phyloP scores from a whole-genome alignment of 2,888 invertebrate species.

The Drosophila emarginata region DNA sequence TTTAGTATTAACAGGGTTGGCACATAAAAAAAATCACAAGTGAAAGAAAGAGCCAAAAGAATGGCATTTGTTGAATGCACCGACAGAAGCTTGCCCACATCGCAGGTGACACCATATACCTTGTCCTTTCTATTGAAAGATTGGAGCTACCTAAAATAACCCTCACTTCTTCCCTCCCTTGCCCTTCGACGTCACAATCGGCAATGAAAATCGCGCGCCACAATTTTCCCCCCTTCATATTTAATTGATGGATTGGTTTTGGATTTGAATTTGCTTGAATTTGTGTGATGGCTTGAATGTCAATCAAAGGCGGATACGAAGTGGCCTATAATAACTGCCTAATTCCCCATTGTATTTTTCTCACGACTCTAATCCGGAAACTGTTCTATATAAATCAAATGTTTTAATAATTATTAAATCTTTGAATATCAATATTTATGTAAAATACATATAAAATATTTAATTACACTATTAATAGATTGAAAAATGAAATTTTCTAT shows the following conservation, averaged over 20 bases:
- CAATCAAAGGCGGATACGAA: slow-evolving; percentile 27
- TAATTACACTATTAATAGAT: too few relatives aligned
- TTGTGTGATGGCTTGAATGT: slow-evolving; percentile 28
- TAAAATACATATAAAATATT: too few relatives aligned
- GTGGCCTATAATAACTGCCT: neutral
- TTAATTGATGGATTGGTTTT: slow-evolving; percentile 34
- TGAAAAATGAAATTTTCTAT: too few relatives aligned
- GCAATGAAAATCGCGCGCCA: slow-evolving; percentile 60
- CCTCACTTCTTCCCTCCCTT: slow-evolving; percentile 9
- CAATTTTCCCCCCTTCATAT: slow-evolving; percentile 38
- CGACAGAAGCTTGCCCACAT: slow-evolving; percentile 20
- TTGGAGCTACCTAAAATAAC: neutral
- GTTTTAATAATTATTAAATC: neutral
- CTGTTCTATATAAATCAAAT: neutral
- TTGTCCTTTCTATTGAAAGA: slow-evolving; percentile 20
- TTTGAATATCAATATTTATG: too few relatives aligned
- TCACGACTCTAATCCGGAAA: too few relatives aligned
- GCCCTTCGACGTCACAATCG: slow-evolving; percentile 26
- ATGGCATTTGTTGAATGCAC: slow-evolving; percentile 52
- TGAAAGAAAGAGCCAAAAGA: slow-evolving; percentile 1
- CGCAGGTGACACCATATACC: slow-evolving; percentile 45
- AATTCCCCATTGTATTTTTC: neutral
- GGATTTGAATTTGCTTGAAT: neutral
- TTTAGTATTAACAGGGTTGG: neutral
- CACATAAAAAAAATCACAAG: neutral